Evolutionary conservation across 2,797 vertebrate species (phyloP).

Genomic region (Borostomias antarcticus): DNA sequence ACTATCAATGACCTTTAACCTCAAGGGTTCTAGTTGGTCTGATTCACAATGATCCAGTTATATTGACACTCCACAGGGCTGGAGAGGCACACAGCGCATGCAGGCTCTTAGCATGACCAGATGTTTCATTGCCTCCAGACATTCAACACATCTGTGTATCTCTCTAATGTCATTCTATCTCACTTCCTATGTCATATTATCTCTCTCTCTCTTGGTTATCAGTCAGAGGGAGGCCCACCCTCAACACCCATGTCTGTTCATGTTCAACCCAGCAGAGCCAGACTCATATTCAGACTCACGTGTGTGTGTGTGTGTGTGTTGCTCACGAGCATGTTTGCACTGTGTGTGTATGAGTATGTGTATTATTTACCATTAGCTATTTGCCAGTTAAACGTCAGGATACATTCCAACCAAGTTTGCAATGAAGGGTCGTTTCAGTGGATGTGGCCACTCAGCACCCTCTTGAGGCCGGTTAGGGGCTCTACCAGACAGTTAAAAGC

Average conservation of each 20-base stretch:
- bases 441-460: not conserved
- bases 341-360: not conserved
- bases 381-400: not conserved
- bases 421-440: not conserved
- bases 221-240: not conserved
- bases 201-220: slow-evolving; percentile 7
- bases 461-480: not conserved
- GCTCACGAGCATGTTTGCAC: too few species aligned
- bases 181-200: not conserved
- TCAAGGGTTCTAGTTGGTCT: not conserved
- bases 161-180: not conserved
- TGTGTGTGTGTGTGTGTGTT: not conserved
- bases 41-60: not conserved
- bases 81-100: not conserved
- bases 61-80: not conserved
- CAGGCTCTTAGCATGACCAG: not conserved
- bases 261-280: not conserved
- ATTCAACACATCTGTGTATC: not conserved
- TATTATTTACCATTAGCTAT: not conserved
- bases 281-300: too few species aligned
- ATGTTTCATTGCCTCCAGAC: not conserved
- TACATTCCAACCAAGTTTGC: not conserved
- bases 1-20: slow-evolving; percentile 6
- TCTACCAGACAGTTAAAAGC: not conserved
- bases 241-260: not conserved